Evolutionary conservation across 2,888 invertebrate genomes (phyloP).

Genomic region (Acanthosepion lycidas): DNA sequence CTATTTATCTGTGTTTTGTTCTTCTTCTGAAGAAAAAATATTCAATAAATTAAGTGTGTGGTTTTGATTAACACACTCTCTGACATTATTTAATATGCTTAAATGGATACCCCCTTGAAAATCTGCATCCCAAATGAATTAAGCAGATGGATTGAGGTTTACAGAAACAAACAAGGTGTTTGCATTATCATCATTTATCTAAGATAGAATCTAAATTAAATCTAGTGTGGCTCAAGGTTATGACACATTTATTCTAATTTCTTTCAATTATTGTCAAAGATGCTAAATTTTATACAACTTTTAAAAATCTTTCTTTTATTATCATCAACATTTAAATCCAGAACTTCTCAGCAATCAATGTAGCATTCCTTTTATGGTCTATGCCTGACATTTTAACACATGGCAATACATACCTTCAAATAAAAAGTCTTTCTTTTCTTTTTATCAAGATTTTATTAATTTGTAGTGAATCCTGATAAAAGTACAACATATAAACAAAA

Average conservation of each 20-base stretch:
- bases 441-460: too few species aligned
- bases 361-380: not conserved
- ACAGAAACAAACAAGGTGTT: conserved; percentile 15
- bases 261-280: not conserved
- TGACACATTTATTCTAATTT: not conserved
- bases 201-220: conserved; percentile 24
- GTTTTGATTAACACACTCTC: conserved; percentile 13
- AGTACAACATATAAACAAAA: too few species aligned
- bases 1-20: conserved; percentile 33
- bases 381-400: not conserved
- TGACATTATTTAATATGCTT: conserved; percentile 20
- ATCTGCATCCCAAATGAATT: not conserved
- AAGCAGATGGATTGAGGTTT: not conserved
- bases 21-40: not conserved
- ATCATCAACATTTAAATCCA: not conserved
- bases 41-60: conserved; percentile 4
- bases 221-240: not conserved
- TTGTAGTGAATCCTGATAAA: too few species aligned
- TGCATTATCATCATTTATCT: conserved; percentile 21
- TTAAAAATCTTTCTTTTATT: not conserved
- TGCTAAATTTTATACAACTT: not conserved
- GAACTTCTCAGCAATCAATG: not conserved
- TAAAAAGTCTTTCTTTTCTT: not conserved
- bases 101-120: conserved; percentile 18
- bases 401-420: not conserved